Percentiles rank a stretch among this genome's conserved stretches.
These are phyloP conservation scores for Penelope pileata DNA, from an alignment of 2,113 vertebrate species.

Conservation along the genomic window DNA sequence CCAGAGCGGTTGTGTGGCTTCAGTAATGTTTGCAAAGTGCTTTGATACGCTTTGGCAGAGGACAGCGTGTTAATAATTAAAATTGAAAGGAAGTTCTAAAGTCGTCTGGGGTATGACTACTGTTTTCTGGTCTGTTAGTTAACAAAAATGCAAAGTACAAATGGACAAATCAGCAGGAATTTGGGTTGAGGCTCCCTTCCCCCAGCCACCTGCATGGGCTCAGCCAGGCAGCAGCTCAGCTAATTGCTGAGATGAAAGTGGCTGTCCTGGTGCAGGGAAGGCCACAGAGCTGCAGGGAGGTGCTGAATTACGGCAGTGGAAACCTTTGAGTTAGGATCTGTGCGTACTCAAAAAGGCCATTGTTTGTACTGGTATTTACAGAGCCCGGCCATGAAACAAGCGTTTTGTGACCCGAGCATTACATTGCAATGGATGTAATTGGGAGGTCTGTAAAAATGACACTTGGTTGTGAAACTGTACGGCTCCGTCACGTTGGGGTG, in stretches of 20 bases:
- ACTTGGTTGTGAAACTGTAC: background rate
- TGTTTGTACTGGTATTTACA: background rate
- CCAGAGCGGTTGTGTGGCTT: slow-evolving; percentile 33
- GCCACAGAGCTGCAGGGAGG: slow-evolving; percentile 33
- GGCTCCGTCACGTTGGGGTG: background rate
- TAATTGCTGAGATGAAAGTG: too few relatives aligned
- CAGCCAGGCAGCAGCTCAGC: background rate
- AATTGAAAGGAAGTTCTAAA: slow-evolving; percentile 42
- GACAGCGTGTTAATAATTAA: slow-evolving; percentile 64
- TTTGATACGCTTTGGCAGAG: slow-evolving; percentile 26
- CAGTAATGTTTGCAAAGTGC: slow-evolving; percentile 56
- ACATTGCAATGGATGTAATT: background rate
- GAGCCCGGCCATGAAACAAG: background rate
- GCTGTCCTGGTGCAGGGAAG: slow-evolving; percentile 26
- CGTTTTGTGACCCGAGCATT: background rate
- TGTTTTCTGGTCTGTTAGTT: slow-evolving; percentile 61
- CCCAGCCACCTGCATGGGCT: slow-evolving; percentile 59
- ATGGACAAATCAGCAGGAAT: slow-evolving; percentile 42
- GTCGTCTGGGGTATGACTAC: background rate
- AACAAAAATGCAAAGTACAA: slow-evolving; percentile 55
- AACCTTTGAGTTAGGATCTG: slow-evolving; percentile 28
- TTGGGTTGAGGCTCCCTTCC: background rate
- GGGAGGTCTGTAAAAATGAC: background rate
- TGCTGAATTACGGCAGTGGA: slow-evolving; percentile 39
- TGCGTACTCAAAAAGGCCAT: background rate